Conservation (phyloP, 2,113 vertebrate species). For the Crotalus helleri region DNA sequence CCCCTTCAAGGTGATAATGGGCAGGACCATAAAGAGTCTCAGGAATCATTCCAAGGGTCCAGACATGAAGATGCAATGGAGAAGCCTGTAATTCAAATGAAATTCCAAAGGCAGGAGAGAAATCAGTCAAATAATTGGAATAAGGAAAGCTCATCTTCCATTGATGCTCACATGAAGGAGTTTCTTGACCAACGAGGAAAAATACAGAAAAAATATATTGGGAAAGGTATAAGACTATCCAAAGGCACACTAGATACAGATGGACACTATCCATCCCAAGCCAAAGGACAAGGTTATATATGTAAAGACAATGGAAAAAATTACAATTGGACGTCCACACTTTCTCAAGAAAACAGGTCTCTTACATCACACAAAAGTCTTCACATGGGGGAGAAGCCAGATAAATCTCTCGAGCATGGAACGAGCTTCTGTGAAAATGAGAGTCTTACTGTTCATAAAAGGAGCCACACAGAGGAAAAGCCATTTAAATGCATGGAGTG, state of each 20-base stretch:
- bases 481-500: too few species aligned
- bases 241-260: neutral
- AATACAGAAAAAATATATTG: neutral
- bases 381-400: neutral
- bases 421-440: neutral
- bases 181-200: neutral
- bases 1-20: neutral
- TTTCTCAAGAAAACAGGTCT: neutral
- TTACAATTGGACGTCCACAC: neutral
- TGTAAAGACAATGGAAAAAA: neutral
- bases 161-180: neutral
- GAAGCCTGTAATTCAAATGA: neutral
- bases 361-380: neutral
- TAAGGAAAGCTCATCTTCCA: neutral
- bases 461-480: too few species aligned
- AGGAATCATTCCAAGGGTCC: neutral
- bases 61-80: fast-evolving
- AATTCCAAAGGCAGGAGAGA: neutral
- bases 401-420: neutral
- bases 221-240: neutral
- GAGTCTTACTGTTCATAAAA: neutral
- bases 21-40: neutral
- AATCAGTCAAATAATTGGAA: neutral
- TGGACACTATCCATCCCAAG: neutral
- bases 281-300: neutral